phyloP scores from a whole-genome alignment of 2,113 vertebrate species.

The Halichoerus grypus region DNA sequence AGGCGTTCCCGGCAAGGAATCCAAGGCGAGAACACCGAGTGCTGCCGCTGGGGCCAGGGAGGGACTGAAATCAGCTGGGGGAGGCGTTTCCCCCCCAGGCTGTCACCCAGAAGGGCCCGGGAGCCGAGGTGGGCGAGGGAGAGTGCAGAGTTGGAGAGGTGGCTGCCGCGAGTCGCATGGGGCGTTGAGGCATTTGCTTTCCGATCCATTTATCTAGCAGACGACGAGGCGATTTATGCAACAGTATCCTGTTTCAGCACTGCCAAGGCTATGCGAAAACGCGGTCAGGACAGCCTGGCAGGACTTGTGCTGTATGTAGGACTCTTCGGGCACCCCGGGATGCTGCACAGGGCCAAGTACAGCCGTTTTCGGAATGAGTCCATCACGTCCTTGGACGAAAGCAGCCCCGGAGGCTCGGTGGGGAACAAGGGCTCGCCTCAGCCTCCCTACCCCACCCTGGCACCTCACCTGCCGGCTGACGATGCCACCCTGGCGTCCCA shows the following conservation, averaged over 20 bases:
- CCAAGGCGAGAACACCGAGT: background rate
- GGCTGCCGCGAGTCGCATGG: background rate
- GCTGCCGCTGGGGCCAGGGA: conserved; percentile 22
- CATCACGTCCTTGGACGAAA: conserved; percentile 91
- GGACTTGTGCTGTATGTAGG: conserved; percentile 88
- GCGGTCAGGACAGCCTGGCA: conserved; percentile 85
- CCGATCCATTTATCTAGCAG: conserved; percentile 59
- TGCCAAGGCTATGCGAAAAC: conserved; percentile 93
- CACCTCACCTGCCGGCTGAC: conserved; percentile 82
- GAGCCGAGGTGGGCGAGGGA: background rate
- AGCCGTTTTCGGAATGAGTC: conserved; percentile 96
- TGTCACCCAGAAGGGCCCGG: background rate
- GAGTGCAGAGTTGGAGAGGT: conserved; percentile 24
- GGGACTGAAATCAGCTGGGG: conserved; percentile 5
- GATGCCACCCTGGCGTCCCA: conserved; percentile 85
- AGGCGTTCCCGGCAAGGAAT: background rate
- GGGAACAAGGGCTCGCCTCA: conserved; percentile 87
- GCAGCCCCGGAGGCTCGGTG: conserved; percentile 83
- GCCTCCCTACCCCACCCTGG: conserved; percentile 75
- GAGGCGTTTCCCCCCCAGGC: background rate
- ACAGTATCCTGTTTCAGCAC: conserved; percentile 70
- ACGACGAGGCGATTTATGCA: conserved; percentile 79
- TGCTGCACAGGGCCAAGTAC: conserved; percentile 97
- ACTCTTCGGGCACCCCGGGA: conserved; percentile 89
- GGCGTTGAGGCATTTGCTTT: conserved; percentile 70